Evolutionary conservation across 2,888 invertebrate species (phyloP).

Genomic region (Drosophila gaucha): DNA sequence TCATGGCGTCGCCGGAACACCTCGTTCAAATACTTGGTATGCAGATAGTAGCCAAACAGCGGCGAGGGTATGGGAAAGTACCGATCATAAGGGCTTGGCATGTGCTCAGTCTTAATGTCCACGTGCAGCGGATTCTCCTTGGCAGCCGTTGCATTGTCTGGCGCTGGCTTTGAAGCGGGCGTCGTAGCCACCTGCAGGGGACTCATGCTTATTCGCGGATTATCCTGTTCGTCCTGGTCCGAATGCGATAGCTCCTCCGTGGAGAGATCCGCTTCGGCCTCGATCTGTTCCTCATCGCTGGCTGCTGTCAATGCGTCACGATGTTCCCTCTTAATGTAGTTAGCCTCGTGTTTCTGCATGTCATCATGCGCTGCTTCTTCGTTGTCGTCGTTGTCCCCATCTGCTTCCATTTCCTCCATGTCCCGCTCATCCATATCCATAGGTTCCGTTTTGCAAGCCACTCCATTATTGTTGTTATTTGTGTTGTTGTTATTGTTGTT

Average conservation of each 20-base stretch:
- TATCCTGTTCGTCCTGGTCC: conserved; percentile 68
- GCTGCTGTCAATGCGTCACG: conserved; percentile 48
- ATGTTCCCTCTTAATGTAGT: conserved; percentile 63
- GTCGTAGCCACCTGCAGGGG: conserved; percentile 76
- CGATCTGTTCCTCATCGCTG: conserved; percentile 78
- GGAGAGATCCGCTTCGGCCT: conserved; percentile 68
- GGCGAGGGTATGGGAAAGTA: conserved; percentile 85
- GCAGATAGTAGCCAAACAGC: conserved; percentile 87
- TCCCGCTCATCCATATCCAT: conserved; percentile 71
- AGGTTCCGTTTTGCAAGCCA: conserved; percentile 66
- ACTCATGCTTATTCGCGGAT: conserved; percentile 83
- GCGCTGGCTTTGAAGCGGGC: conserved; percentile 31
- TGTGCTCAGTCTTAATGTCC: conserved; percentile 84
- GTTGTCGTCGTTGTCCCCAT: conserved; percentile 32
- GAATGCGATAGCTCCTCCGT: conserved; percentile 76
- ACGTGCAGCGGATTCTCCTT: conserved; percentile 83
- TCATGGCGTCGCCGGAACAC: conserved; percentile 87
- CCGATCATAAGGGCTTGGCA: conserved; percentile 84
- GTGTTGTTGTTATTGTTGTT: conserved; percentile 68
- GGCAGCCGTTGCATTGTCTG: conserved; percentile 33
- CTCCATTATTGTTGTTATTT: conserved; percentile 68
- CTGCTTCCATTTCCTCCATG: conserved; percentile 40
- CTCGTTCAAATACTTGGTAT: conserved; percentile 88
- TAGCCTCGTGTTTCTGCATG: conserved; percentile 53
- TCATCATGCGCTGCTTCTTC: conserved; percentile 41